Percentiles rank a stretch among this genome's conserved stretches.
Conservation (phyloP, 2,113 vertebrate species). For the Onychostoma macrolepis region DNA sequence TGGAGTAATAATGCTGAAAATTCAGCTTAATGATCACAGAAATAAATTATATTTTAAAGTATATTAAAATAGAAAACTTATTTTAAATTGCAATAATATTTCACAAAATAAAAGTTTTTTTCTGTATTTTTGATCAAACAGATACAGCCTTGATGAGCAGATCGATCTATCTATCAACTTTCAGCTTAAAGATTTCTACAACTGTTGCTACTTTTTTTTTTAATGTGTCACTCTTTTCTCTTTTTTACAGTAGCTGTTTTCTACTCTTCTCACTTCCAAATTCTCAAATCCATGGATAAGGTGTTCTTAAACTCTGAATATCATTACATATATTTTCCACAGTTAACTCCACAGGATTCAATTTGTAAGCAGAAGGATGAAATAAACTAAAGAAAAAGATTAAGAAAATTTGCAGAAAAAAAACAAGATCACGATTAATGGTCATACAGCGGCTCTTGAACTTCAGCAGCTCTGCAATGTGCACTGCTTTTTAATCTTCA, state of each 20-base stretch:
- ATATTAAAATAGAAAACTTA: no score
- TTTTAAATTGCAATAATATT: no score
- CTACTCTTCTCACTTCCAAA: background rate
- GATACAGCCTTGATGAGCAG: no score
- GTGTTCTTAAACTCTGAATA: background rate
- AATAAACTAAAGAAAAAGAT: conserved; percentile 59
- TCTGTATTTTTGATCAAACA: no score
- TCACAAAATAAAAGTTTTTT: no score
- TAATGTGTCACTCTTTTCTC: background rate
- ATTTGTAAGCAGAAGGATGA: conserved; percentile 38
- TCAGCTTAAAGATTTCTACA: no score
- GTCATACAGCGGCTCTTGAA: conserved; percentile 24
- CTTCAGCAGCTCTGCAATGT: background rate
- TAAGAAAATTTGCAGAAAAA: conserved; percentile 59
- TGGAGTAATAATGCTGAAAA: no score
- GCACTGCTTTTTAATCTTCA: conserved; percentile 54
- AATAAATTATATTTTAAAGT: no score
- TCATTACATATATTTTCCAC: conserved; percentile 66
- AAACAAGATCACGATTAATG: conserved; percentile 52
- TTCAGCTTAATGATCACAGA: no score
- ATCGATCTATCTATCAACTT: no score
- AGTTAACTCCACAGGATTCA: background rate
- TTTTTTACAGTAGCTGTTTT: background rate
- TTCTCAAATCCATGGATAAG: conserved; percentile 14
- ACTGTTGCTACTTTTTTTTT: background rate